phyloP scores from a whole-genome alignment of 2,113 vertebrate species.

The Argyrosomus japonicus region DNA sequence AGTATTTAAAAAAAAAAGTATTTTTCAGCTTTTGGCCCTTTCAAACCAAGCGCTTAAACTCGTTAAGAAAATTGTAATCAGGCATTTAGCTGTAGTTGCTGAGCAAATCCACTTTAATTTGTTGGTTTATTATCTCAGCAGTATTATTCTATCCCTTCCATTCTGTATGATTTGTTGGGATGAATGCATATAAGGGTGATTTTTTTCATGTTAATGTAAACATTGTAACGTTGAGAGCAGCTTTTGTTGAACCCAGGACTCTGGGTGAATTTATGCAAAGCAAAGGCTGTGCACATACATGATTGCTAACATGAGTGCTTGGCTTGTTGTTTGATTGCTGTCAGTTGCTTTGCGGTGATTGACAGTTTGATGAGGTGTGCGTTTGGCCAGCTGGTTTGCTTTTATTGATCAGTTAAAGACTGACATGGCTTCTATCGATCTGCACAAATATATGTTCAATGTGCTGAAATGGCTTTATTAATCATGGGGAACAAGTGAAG shows the following conservation, averaged over 20 bases:
- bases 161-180: conserved; percentile 13
- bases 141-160: conserved; percentile 26
- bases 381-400: background rate
- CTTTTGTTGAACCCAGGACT: too few species aligned
- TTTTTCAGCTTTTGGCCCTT: conserved; percentile 33
- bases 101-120: conserved; percentile 53
- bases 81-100: conserved; percentile 47
- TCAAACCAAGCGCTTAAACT: conserved; percentile 47
- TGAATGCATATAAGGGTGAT: conserved; percentile 28
- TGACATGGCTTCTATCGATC: background rate
- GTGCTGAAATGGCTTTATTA: conserved; percentile 22
- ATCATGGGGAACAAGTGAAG: conserved; percentile 2
- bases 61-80: conserved; percentile 57
- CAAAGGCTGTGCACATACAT: background rate
- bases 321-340: background rate
- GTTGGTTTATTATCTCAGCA: conserved; percentile 27
- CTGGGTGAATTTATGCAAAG: background rate
- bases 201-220: conserved; percentile 34
- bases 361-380: background rate
- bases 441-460: background rate
- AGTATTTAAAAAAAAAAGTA: conserved; percentile 19
- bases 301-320: background rate
- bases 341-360: background rate
- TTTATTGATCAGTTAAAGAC: conserved; percentile 18
- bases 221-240: background rate